Conservation (phyloP, 2,888 invertebrate species). For the Ochropacha duplaris region DNA sequence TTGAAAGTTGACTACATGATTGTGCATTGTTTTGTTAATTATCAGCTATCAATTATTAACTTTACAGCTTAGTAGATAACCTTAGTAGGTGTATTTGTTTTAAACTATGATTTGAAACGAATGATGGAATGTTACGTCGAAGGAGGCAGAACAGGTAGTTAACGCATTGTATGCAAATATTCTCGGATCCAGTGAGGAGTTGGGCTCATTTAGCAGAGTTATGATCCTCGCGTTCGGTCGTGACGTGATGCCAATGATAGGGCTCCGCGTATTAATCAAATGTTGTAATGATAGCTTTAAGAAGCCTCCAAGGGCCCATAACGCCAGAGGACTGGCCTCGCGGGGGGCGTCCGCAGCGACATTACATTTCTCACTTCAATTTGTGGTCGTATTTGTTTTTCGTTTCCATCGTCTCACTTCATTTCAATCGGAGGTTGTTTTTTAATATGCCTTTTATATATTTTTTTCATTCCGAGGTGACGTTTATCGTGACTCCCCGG, state of each 20-base stretch:
- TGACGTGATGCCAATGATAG: conserved; percentile 65
- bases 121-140: conserved; percentile 54
- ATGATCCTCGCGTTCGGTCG: conserved; percentile 50
- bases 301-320: conserved; percentile 33
- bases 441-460: conserved; percentile 62
- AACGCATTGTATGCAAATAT: conserved; percentile 75
- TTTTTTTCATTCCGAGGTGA: conserved; percentile 77
- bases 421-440: conserved; percentile 70
- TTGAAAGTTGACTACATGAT: conserved; percentile 18
- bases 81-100: not conserved
- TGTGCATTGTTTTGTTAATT: conserved; percentile 18
- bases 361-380: conserved; percentile 79
- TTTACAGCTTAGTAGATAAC: not conserved
- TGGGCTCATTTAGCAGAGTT: conserved; percentile 69
- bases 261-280: conserved; percentile 64
- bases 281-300: conserved; percentile 52
- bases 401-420: conserved; percentile 67
- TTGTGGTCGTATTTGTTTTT: conserved; percentile 73
- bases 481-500: conserved; percentile 78
- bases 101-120: not conserved
- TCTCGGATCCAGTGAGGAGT: conserved; percentile 50
- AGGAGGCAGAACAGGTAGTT: conserved; percentile 42
- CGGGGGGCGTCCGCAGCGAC: conserved; percentile 70
- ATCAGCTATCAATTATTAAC: conserved; percentile 10
- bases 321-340: conserved; percentile 43